phyloP scores from a whole-genome alignment of 2,113 vertebrate genomes.

The Herpetotheres cachinnans region DNA sequence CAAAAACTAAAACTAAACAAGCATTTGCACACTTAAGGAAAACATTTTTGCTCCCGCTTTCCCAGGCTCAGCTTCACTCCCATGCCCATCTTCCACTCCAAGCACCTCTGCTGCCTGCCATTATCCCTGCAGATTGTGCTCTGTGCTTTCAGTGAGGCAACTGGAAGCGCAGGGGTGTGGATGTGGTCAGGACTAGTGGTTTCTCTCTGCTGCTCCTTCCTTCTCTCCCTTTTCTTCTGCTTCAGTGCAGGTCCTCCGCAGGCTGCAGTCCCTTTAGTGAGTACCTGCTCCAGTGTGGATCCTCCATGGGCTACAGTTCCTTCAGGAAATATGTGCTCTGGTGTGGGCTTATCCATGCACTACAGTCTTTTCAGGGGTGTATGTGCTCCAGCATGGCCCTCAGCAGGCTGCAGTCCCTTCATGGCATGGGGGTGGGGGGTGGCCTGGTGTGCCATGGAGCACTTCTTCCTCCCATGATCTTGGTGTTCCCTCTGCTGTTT shows the following conservation, averaged over 20 bases:
- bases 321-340: not conserved
- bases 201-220: not conserved
- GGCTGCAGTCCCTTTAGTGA: not conserved
- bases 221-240: not conserved
- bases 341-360: not conserved
- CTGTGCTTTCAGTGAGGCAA: not conserved
- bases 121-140: not conserved
- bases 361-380: not conserved
- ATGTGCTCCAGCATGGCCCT: not conserved
- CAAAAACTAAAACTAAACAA: not conserved
- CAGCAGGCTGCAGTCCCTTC: accelerated
- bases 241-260: not conserved
- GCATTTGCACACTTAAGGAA: not conserved
- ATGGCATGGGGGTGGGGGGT: not conserved
- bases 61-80: not conserved
- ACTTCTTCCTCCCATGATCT: not conserved
- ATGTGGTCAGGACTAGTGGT: not conserved
- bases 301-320: not conserved
- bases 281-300: not conserved
- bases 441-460: not conserved
- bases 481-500: not conserved
- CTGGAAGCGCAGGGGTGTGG: not conserved
- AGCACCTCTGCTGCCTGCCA: not conserved
- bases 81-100: not conserved
- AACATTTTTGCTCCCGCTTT: not conserved